Conservation (phyloP, 64 coral and sea anemone species). For the Cladopsammia gracilis region DNA sequence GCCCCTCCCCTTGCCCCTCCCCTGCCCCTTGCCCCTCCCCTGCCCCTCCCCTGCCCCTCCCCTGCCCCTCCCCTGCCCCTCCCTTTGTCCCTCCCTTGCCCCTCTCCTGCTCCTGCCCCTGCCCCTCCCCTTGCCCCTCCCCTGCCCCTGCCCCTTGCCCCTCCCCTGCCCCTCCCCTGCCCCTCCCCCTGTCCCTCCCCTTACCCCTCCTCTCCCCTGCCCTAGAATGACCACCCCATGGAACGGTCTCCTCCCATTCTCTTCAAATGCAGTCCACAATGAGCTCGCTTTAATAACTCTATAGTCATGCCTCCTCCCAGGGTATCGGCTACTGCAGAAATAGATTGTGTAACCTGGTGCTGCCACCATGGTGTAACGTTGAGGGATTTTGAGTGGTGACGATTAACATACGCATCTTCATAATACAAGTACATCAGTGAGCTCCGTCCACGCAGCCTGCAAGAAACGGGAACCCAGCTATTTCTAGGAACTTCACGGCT, state of each 20-base stretch:
- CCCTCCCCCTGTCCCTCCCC: too few relatives aligned
- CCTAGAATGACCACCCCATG: constrained; percentile 25
- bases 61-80: too few relatives aligned
- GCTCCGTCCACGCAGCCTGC: constrained; percentile 51
- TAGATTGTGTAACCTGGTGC: constrained; percentile 52
- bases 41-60: too few relatives aligned
- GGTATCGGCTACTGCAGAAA: constrained; percentile 50
- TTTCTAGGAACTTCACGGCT: constrained; percentile 30
- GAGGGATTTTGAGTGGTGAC: constrained; percentile 27
- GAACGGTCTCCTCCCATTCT: constrained; percentile 43
- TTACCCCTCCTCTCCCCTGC: too few relatives aligned
- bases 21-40: too few relatives aligned
- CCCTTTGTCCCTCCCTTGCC: too few relatives aligned
- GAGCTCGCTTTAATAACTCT: constrained; percentile 57
- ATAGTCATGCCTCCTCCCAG: constrained; percentile 53
- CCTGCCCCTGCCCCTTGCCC: too few relatives aligned
- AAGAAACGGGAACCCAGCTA: constrained; percentile 35
- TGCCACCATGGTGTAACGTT: constrained; percentile 37
- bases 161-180: too few relatives aligned
- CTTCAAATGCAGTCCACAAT: constrained; percentile 65
- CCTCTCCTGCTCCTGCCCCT: too few relatives aligned
- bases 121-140: too few relatives aligned
- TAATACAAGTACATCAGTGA: constrained; percentile 41
- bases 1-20: too few relatives aligned
- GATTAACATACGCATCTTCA: constrained; percentile 56